phyloP scores from a whole-genome alignment of 2,113 vertebrate species.

The Phocoena phocoena region DNA sequence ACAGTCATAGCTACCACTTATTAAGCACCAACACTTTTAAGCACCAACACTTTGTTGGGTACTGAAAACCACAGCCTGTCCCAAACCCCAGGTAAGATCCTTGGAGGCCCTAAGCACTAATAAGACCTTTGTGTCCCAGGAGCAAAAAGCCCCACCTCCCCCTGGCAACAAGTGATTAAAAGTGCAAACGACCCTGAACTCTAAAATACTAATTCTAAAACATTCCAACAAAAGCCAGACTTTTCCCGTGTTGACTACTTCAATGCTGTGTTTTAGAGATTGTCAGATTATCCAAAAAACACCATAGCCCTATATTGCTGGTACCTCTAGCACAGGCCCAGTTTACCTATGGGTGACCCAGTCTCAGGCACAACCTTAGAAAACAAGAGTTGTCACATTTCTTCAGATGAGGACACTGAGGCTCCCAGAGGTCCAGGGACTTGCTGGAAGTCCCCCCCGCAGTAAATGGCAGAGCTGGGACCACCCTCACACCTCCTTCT shows the following conservation, averaged over 20 bases:
- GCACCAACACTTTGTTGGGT: not conserved
- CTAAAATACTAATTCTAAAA: not conserved
- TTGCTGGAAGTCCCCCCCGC: not conserved
- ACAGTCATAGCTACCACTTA: not conserved
- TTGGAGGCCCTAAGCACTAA: not conserved
- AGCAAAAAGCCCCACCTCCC: not conserved
- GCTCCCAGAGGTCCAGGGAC: not conserved
- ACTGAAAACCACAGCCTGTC: not conserved
- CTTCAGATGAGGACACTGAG: not conserved
- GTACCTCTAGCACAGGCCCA: no score
- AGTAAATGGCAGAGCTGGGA: not conserved
- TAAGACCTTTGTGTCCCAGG: not conserved
- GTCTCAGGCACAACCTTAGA: not conserved
- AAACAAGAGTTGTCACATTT: not conserved
- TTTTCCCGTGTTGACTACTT: not conserved
- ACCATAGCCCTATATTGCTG: not conserved
- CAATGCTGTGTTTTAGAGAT: not conserved
- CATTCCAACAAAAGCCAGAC: not conserved
- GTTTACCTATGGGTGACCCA: not conserved
- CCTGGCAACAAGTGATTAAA: not conserved
- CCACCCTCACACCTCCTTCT: not conserved
- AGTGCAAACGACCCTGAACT: not conserved
- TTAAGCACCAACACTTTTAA: not conserved
- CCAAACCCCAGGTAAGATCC: not conserved
- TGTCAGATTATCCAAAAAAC: not conserved